Conservation (phyloP, 2,113 vertebrate genomes). For the Microcebus griseorufus region DNA sequence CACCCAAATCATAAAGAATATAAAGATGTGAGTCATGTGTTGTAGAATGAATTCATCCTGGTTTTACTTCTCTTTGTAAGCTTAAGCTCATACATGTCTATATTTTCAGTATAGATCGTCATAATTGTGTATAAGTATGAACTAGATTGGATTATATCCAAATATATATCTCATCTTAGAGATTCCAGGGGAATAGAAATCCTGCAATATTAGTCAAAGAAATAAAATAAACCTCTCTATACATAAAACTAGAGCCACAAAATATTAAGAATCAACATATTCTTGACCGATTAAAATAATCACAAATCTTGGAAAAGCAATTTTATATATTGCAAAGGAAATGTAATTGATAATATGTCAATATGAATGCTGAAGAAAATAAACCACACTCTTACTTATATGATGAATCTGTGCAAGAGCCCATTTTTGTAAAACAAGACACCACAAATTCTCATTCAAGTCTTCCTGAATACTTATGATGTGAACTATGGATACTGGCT, state of each 20-base stretch:
- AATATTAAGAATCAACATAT: neutral
- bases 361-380: neutral
- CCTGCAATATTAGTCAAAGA: neutral
- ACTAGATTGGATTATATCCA: neutral
- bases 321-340: neutral
- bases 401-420: neutral
- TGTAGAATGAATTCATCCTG: neutral
- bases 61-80: neutral
- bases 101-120: neutral
- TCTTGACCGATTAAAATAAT: neutral
- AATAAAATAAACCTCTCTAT: neutral
- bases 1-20: conserved; percentile 30
- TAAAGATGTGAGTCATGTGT: neutral
- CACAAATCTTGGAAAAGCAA: neutral
- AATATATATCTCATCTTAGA: neutral
- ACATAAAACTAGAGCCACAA: neutral
- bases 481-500: neutral
- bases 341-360: neutral
- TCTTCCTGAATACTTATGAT: neutral
- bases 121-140: neutral
- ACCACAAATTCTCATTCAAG: neutral
- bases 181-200: neutral
- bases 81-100: neutral
- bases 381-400: neutral
- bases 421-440: neutral